These are phyloP conservation scores for Ornithorhynchus anatinus DNA, from an alignment of 2,113 vertebrate species.

Conservation along the genomic window DNA sequence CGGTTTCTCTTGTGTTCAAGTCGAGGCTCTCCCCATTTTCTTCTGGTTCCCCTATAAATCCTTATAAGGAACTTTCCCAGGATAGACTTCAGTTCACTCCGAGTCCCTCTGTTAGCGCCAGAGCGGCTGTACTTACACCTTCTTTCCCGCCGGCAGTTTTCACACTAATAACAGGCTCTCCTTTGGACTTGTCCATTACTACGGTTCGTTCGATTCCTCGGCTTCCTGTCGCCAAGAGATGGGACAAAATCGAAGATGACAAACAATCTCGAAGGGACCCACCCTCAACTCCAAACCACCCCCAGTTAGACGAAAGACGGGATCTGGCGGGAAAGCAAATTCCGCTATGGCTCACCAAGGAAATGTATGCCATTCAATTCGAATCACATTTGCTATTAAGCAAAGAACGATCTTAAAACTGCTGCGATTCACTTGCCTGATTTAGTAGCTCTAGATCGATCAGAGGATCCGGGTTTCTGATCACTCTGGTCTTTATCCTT, in stretches of 20 bases:
- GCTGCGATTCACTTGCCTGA: slow-evolving; percentile 56
- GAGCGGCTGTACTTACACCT: slow-evolving; percentile 65
- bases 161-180: slow-evolving; percentile 95
- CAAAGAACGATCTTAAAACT: background rate
- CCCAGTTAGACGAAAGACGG: background rate
- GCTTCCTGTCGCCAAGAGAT: slow-evolving; percentile 63
- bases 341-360: background rate
- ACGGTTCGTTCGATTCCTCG: slow-evolving; percentile 89
- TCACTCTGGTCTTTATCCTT: slow-evolving; percentile 80
- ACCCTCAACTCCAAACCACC: no score
- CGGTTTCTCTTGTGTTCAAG: no score
- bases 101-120: no score
- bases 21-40: no score
- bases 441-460: slow-evolving; percentile 68
- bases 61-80: no score
- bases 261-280: no score
- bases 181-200: slow-evolving; percentile 98
- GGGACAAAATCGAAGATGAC: background rate
- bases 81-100: no score
- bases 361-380: background rate
- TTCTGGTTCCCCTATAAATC: no score
- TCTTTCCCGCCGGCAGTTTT: slow-evolving; percentile 84
- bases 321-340: background rate
- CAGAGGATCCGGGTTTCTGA: slow-evolving; percentile 64
- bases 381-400: background rate